Base-by-base conservation (phyloP, 1,140 invertebrate species). In the Megalonaias nervosa region DNA sequence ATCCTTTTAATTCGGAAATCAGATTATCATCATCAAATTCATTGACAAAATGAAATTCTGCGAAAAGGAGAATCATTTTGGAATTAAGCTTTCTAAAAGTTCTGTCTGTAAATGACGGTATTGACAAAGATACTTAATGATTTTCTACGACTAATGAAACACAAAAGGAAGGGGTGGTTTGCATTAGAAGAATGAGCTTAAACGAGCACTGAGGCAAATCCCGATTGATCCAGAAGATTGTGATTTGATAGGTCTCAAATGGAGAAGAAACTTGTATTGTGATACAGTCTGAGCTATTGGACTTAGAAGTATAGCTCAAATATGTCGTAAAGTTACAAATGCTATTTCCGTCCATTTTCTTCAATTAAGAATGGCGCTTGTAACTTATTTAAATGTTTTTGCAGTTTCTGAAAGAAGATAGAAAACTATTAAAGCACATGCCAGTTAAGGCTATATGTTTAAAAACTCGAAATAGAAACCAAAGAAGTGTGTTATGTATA, bases 341-440 rank as follows among this genome's bases (percentile, higher is more conserved):
- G n/a, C n/a, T n/a, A n/a, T n/a, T n/a, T n/a, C n/a, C n/a, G n/a
- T n/a, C n/a, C n/a, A n/a, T n/a, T n/a, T n/a, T n/a, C n/a, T n/a
- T n/a, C n/a, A n/a, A n/a, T n/a, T n/a, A n/a, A n/a, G n/a, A n/a
- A n/a, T n/a, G n/a, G n/a, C n/a, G 38, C 9, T 71, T 23, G 14
- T 60, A 1, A 71, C 59, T 71, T 71, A 71, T 71, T 61, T 71
- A 38, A 61, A 73, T 15, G 71, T 64, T 73, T 73, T 73, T 19
- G 71, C 71, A 19, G n/a, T 14, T 5, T 60, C 62, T 48, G 71
- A 73, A 48, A n/a, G 9, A 65, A 26, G 38, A 61, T 0, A 38
- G 23, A 15, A 14, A 16, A 21, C 21, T n/a, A n/a, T 60, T 14
- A 48, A 15, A 17, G 64, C 64, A 17, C 23, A 15, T 66, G 23